Conservation (phyloP, 2,888 invertebrate species). For the Epirrhoe tristata region DNA sequence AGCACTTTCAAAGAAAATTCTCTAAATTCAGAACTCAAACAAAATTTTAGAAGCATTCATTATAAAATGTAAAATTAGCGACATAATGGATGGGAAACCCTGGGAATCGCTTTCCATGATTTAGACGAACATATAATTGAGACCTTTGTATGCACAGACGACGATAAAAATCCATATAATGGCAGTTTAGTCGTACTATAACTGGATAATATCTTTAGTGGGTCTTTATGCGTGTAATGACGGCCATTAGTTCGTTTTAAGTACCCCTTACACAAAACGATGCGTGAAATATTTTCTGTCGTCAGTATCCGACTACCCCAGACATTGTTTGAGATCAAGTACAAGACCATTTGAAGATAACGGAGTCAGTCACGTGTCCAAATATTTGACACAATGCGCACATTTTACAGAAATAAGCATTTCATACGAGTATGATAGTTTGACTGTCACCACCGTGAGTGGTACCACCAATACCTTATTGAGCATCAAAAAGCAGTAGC, state of each 20-base stretch:
- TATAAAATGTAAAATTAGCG: conserved; percentile 39
- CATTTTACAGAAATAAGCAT: too few species aligned
- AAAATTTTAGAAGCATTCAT: conserved; percentile 31
- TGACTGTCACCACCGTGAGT: too few species aligned
- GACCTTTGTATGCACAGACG: conserved; percentile 44
- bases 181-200: conserved; percentile 28
- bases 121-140: conserved; percentile 38
- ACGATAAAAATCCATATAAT: conserved; percentile 38
- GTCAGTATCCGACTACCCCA: background rate
- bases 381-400: too few species aligned
- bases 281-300: background rate
- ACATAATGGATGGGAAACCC: conserved; percentile 37
- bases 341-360: too few species aligned
- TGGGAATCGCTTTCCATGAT: conserved; percentile 38
- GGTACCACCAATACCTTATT: too few species aligned
- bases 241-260: conserved; percentile 23
- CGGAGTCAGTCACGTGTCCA: too few species aligned
- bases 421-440: too few species aligned
- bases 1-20: conserved; percentile 30
- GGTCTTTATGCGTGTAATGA: conserved; percentile 27
- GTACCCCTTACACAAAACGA: conserved; percentile 11
- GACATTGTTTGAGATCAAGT: too few species aligned
- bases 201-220: conserved; percentile 25
- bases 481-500: too few species aligned
- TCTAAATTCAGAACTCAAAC: conserved; percentile 31